Evolutionary conservation across 2,113 vertebrate genomes (phyloP).

Genomic region (Zapus hudsonius): DNA sequence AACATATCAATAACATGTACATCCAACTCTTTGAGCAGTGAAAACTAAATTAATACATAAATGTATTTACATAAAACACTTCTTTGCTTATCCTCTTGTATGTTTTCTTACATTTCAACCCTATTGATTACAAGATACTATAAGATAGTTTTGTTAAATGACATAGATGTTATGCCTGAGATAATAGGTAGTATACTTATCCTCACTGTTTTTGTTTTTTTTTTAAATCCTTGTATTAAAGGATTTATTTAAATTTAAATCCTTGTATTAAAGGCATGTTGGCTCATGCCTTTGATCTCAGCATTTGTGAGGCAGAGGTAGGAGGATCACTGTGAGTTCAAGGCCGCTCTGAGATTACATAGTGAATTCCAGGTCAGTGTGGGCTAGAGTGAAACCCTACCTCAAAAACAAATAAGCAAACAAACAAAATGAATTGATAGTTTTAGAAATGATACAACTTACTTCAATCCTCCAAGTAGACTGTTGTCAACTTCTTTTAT

Average conservation of each 20-base stretch:
- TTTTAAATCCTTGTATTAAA: slow-evolving; percentile 17
- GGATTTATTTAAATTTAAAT: too few relatives aligned
- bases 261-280: slow-evolving; percentile 21
- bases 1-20: neutral
- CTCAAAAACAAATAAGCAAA: too few relatives aligned
- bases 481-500: neutral
- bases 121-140: neutral
- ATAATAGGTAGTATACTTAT: neutral
- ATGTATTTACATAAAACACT: slow-evolving; percentile 14
- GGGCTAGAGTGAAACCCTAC: too few relatives aligned
- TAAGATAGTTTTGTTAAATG: neutral
- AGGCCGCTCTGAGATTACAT: too few relatives aligned
- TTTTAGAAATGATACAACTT: neutral
- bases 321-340: too few relatives aligned
- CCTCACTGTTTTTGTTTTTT: neutral
- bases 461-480: neutral
- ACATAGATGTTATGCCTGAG: neutral
- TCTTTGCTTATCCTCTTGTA: neutral
- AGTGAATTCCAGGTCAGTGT: too few relatives aligned
- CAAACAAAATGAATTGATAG: too few relatives aligned
- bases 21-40: slow-evolving; percentile 8
- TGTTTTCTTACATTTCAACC: neutral
- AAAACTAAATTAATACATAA: neutral
- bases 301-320: too few relatives aligned
- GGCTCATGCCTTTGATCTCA: too few relatives aligned